A percentile compares a stretch with the other conserved stretches of the same genome.
Conservation (phyloP, 2,113 vertebrate genomes). For the Lepisosteus osseus region DNA sequence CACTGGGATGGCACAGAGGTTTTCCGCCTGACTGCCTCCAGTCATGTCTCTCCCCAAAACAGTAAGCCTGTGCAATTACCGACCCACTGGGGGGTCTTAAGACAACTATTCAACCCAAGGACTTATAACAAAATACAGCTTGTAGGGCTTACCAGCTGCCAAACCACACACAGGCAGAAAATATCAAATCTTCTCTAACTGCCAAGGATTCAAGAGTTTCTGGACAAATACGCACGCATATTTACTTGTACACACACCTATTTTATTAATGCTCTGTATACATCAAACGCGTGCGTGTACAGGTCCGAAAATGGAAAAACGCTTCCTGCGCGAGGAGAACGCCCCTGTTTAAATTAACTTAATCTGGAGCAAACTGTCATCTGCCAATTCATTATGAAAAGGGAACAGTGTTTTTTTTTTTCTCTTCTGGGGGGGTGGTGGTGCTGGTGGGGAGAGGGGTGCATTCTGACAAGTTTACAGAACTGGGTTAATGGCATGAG, state of each 20-base stretch:
- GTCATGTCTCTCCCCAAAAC: constrained; percentile 87
- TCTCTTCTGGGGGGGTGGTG: constrained; percentile 40
- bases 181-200: constrained; percentile 56
- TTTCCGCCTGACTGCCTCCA: constrained; percentile 93
- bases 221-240: constrained; percentile 27
- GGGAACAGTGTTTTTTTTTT: constrained; percentile 81
- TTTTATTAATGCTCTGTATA: neutral
- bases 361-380: constrained; percentile 99
- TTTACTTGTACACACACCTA: neutral
- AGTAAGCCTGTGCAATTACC: constrained; percentile 93
- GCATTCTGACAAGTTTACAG: constrained; percentile 98
- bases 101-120: constrained; percentile 84
- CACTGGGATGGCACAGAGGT: constrained; percentile 95
- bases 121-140: constrained; percentile 94
- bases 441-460: constrained; percentile 4
- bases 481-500: constrained; percentile 96
- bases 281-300: constrained; percentile 33
- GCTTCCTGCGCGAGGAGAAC: constrained; percentile 56
- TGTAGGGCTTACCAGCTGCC: constrained; percentile 93
- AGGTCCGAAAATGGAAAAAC: neutral
- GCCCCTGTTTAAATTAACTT: constrained; percentile 85
- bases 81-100: constrained; percentile 86
- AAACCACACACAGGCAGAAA: constrained; percentile 83
- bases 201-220: constrained; percentile 26
- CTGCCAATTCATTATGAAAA: constrained; percentile 86